phyloP scores from a whole-genome alignment of 30 jellyfish, hydroid and myxozoan species.

The Rhopilema esculentum region DNA sequence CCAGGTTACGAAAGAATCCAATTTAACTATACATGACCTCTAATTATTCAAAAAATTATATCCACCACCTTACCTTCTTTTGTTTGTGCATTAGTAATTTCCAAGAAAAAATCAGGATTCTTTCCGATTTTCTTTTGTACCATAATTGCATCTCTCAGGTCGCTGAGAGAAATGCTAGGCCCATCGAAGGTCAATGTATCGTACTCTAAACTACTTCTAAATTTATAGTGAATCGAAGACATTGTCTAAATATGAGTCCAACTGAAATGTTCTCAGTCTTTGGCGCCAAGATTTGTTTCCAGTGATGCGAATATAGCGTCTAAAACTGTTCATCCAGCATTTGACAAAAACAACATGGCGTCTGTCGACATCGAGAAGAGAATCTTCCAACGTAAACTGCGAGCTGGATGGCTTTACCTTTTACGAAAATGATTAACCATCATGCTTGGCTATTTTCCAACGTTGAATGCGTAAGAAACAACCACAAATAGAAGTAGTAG shows the following conservation, averaged over 20 bases:
- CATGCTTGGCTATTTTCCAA: not conserved
- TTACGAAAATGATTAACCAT: not conserved
- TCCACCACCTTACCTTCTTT: slow-evolving; percentile 88
- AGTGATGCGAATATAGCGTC: not conserved
- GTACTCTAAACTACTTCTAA: slow-evolving; percentile 98
- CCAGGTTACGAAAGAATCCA: too few species aligned
- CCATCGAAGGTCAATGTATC: slow-evolving; percentile 96
- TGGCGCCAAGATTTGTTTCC: not conserved
- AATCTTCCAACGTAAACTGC: not conserved
- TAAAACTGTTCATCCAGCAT: not conserved
- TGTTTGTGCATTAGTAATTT: slow-evolving; percentile 95
- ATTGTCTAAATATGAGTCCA: slow-evolving; percentile 63
- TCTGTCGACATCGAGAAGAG: not conserved
- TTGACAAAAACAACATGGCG: not conserved
- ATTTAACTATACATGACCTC: too few species aligned
- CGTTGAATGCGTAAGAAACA: not conserved
- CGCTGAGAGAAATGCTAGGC: slow-evolving; percentile 93
- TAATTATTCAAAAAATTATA: not conserved
- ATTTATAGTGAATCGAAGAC: slow-evolving; percentile 98
- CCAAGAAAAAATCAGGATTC: slow-evolving; percentile 95
- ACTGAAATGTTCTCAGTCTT: not conserved
- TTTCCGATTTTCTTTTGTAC: slow-evolving; percentile 90
- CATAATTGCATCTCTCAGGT: slow-evolving; percentile 93
- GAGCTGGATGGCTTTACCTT: not conserved
- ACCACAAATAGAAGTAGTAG: not conserved